Evolutionary conservation across 2,113 vertebrate species (phyloP), one percentile per base, ranked within the genome.

Genomic region (Hystrix brachyura): DNA sequence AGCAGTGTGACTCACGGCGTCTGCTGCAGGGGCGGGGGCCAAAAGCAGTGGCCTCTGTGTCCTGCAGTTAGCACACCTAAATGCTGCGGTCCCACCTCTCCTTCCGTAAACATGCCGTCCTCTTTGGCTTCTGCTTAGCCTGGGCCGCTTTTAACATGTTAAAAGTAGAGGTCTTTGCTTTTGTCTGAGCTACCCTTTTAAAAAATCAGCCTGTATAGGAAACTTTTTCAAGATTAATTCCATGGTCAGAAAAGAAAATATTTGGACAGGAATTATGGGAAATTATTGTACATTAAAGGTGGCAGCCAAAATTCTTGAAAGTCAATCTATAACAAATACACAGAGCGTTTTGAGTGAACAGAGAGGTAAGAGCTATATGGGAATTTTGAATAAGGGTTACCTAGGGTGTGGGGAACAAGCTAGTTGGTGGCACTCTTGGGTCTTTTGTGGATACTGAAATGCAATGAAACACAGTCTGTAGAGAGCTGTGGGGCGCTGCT

Each of bases 261-360:
- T 85, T 92, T 96, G 95, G 34, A 85, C 23, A 79, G 46, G 53
- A 79, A 64, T 89, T 94, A 79, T 90, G 65, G 74, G 48, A 83
- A 92, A 69, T 82, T 51, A 85, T 82, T 95, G 10, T 82, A 86
- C 21, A 91, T 91, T 83, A 69, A 43, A 71, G 34, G 65, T 90
- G 17, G 53, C 87, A 96, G 74, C 19, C 38, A 64, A 60, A 93
- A 82, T 90, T 81, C 69, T 94, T 69, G 69, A 96, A 93, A 86
- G 32, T 74, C 12, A 18, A 5, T 72, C 17, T 90, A 0, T 71
- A 60, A 32, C 60, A 43, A 55, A 46, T 18, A 53, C 43, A 60
- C n/a, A 67, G 53, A 65, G 17, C 29, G 3, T 65, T 89, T 92
- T 53, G 34, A 90, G 32, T 89, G 48, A 79, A 46, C 65, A 82